Evolutionary conservation across 1,140 invertebrate species (phyloP).

Genomic region (Luehdorfia chinensis): DNA sequence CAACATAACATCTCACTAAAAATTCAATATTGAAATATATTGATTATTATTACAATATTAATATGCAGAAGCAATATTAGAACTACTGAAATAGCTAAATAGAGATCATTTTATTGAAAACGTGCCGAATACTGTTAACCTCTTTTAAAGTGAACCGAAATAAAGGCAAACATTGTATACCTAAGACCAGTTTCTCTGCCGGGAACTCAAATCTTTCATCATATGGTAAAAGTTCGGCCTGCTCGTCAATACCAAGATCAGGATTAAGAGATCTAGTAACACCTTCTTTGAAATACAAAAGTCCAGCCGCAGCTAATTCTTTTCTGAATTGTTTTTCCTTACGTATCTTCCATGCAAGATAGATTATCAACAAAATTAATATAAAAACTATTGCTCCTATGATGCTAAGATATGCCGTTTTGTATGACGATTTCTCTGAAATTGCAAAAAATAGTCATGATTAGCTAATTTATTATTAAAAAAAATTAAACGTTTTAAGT

Average conservation of each 20-base stretch:
- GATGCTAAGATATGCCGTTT: slow-evolving; percentile 38
- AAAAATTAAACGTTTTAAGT: background rate
- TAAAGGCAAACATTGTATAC: too few relatives aligned
- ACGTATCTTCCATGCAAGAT: slow-evolving; percentile 76
- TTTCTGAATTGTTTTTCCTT: slow-evolving; percentile 81
- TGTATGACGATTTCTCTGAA: slow-evolving; percentile 38
- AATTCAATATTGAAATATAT: too few relatives aligned
- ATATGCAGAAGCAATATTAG: too few relatives aligned
- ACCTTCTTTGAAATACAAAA: slow-evolving; percentile 88
- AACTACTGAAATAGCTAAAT: too few relatives aligned
- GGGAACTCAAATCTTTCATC: slow-evolving; percentile 95
- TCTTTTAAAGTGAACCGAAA: too few relatives aligned
- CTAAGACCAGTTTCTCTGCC: slow-evolving; percentile 88
- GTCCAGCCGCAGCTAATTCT: slow-evolving; percentile 81
- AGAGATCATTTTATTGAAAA: too few relatives aligned
- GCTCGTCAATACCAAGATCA: slow-evolving; percentile 91
- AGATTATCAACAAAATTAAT: slow-evolving; percentile 76
- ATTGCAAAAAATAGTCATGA: slow-evolving; percentile 14
- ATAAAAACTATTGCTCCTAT: slow-evolving; percentile 69
- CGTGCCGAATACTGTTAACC: too few relatives aligned
- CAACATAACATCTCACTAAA: too few relatives aligned
- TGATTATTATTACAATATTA: too few relatives aligned
- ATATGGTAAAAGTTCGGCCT: slow-evolving; percentile 94
- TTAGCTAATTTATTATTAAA: too few relatives aligned
- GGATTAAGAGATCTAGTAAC: slow-evolving; percentile 90